These are phyloP conservation scores for Andrena trimmerana DNA, from an alignment of 2,888 invertebrate species.

Conservation along the genomic window DNA sequence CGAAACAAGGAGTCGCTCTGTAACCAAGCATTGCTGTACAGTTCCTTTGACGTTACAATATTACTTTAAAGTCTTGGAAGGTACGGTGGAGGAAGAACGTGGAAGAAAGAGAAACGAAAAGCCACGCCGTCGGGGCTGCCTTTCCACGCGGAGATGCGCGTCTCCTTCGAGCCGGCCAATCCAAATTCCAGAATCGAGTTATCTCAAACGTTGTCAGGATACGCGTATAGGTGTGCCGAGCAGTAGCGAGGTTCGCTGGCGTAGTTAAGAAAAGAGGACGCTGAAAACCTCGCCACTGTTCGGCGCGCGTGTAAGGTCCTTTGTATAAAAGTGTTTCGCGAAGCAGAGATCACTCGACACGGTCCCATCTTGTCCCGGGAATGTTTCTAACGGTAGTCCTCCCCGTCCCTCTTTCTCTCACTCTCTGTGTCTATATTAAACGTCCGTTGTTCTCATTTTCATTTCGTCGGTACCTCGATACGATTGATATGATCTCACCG, in stretches of 20 bases:
- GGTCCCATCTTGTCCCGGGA: constrained; percentile 6
- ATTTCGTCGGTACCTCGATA: constrained; percentile 25
- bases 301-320: background rate
- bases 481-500: constrained; percentile 51
- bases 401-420: constrained; percentile 10
- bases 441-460: constrained; percentile 34
- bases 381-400: constrained; percentile 9
- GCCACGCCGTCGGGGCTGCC: background rate
- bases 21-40: constrained; percentile 63
- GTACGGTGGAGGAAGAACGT: background rate
- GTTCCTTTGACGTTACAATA: constrained; percentile 68
- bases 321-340: constrained; percentile 34
- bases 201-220: constrained; percentile 24
- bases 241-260: no score
- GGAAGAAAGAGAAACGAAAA: background rate
- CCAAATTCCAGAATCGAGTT: constrained; percentile 36
- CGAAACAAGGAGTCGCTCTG: constrained; percentile 42
- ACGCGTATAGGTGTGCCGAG: background rate
- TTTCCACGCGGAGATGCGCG: background rate
- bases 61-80: constrained; percentile 64
- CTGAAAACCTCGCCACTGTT: no score
- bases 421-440: constrained; percentile 44
- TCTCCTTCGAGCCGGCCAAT: constrained; percentile 2
- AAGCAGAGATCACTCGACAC: constrained; percentile 10
- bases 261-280: no score